These are phyloP conservation scores for Euwallacea fornicatus DNA, from an alignment of 1,140 invertebrate genomes.

Conservation along the genomic window DNA sequence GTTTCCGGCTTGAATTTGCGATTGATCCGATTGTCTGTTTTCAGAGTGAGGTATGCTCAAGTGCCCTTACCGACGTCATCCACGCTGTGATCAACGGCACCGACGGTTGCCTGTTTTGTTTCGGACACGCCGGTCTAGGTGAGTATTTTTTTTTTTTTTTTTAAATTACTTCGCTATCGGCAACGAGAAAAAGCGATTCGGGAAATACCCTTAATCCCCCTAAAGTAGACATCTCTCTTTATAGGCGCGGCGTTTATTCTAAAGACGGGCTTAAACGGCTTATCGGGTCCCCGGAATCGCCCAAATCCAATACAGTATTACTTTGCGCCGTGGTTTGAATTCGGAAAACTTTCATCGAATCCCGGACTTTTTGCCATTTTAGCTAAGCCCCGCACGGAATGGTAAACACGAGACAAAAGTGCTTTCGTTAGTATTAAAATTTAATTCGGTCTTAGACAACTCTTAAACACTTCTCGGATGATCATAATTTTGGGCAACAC, in stretches of 20 bases:
- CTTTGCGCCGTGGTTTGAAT: conserved; percentile 32
- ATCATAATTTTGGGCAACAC: conserved; percentile 22
- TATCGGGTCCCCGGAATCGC: conserved; percentile 44
- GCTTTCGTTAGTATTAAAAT: conserved; percentile 4
- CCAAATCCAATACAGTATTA: conserved; percentile 45
- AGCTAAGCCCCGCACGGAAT: too few relatives aligned
- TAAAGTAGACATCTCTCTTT: conserved; percentile 47
- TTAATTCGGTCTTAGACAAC: conserved; percentile 15
- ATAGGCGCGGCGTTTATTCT: conserved; percentile 46
- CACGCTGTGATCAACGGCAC: conserved; percentile 92
- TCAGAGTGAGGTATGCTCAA: conserved; percentile 87
- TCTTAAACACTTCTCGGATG: conserved; percentile 26
- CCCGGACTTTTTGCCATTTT: background rate
- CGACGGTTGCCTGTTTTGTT: conserved; percentile 90
- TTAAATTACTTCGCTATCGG: too few relatives aligned
- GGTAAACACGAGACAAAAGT: background rate
- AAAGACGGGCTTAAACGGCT: conserved; percentile 41
- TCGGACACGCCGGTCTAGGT: conserved; percentile 90
- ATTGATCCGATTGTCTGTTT: background rate
- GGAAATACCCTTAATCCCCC: conserved; percentile 45
- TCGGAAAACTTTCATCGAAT: conserved; percentile 17
- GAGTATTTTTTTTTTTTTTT: conserved; percentile 53
- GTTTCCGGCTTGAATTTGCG: background rate
- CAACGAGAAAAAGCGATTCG: background rate
- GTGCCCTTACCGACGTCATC: conserved; percentile 88